Percentiles rank a stretch among this genome's conserved stretches.
Evolutionary conservation across 2,888 invertebrate species (phyloP).

Genomic region (Cephus spinipes): DNA sequence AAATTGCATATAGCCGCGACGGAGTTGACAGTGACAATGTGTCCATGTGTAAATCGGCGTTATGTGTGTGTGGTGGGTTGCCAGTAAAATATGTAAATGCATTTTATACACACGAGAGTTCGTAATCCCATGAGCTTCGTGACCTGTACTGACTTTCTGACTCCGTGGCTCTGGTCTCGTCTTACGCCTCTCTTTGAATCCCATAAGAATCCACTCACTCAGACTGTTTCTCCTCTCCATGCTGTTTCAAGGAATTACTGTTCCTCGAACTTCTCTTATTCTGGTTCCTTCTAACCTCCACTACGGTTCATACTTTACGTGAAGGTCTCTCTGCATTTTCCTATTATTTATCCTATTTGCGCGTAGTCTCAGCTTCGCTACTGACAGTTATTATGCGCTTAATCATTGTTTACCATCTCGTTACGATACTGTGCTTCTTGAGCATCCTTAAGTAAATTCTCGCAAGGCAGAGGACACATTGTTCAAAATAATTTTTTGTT

Average conservation of each 20-base stretch:
- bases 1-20: background rate
- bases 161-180: background rate
- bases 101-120: background rate
- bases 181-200: background rate
- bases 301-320: background rate
- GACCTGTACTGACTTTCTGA: background rate
- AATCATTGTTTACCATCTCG: constrained; percentile 37
- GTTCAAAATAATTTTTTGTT: background rate
- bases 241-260: background rate
- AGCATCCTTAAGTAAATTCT: background rate
- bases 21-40: background rate
- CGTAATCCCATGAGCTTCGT: background rate
- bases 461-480: background rate
- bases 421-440: background rate
- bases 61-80: background rate
- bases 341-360: background rate
- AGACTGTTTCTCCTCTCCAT: background rate
- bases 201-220: background rate
- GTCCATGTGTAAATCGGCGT: background rate
- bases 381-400: constrained; percentile 35
- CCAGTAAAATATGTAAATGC: background rate
- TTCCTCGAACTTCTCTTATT: background rate
- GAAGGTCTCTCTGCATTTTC: background rate
- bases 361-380: background rate
- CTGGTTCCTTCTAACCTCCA: background rate